phyloP scores from a whole-genome alignment of 53 echinoderm and acorn worm genomes.

The Stichopus horrens region DNA sequence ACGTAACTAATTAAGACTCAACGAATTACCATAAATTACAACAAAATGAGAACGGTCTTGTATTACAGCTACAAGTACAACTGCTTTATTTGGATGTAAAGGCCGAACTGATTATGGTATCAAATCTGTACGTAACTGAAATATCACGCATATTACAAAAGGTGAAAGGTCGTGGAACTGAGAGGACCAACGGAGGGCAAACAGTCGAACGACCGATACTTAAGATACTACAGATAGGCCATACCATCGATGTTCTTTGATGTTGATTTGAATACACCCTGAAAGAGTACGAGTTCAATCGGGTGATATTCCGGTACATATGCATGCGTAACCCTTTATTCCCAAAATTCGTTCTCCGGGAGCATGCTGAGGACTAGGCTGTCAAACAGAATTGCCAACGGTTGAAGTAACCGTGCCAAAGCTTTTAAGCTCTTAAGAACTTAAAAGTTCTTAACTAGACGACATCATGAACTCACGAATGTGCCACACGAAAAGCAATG shows the following conservation, averaged over 20 bases:
- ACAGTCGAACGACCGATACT: slow-evolving; percentile 38
- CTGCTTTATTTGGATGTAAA: too few relatives aligned
- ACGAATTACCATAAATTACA: too few relatives aligned
- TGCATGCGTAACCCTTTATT: slow-evolving; percentile 35
- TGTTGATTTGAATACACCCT: neutral
- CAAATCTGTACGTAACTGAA: too few relatives aligned
- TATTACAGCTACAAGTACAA: neutral
- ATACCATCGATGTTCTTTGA: slow-evolving; percentile 10
- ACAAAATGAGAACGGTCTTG: slow-evolving; percentile 41
- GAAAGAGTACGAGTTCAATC: slow-evolving; percentile 30
- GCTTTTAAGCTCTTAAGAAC: too few relatives aligned
- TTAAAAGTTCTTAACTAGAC: slow-evolving; percentile 44
- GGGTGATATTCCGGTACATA: slow-evolving; percentile 36
- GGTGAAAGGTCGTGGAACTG: too few relatives aligned
- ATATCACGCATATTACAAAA: too few relatives aligned
- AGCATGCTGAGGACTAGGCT: slow-evolving; percentile 16
- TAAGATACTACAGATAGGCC: neutral
- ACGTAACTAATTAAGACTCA: too few relatives aligned
- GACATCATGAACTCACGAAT: slow-evolving; percentile 31
- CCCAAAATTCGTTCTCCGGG: slow-evolving; percentile 14
- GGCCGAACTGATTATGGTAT: too few relatives aligned
- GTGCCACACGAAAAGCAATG: slow-evolving; percentile 1
- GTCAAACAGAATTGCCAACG: neutral
- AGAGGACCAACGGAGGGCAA: neutral
- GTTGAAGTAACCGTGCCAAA: slow-evolving; percentile 34